A percentile compares a stretch with the other conserved stretches of the same genome.
phyloP scores from a whole-genome alignment of 92 coral and sea anemone species.

The Chrysogorgia sp. region DNA sequence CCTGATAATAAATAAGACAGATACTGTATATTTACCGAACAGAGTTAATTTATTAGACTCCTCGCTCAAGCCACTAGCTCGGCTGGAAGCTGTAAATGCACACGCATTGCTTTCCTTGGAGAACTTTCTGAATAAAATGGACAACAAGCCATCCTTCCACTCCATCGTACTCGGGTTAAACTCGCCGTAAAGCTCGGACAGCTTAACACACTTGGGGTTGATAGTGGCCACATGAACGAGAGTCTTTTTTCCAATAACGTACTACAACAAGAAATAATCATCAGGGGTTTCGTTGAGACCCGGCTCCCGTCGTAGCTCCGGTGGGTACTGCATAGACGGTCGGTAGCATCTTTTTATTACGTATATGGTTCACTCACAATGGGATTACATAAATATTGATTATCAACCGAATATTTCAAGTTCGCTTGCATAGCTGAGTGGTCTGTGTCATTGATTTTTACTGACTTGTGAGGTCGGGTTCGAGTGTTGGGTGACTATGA shows the following conservation, averaged over 20 bases:
- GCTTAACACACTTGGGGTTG: constrained; percentile 91
- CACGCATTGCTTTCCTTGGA: constrained; percentile 69
- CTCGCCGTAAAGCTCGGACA: constrained; percentile 89
- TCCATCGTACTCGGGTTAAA: constrained; percentile 89
- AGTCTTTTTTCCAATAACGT: constrained; percentile 70
- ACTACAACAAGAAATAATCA: constrained; percentile 52
- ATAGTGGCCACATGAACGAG: constrained; percentile 71
- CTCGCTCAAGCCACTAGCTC: neutral
- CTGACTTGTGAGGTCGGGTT: too few species aligned
- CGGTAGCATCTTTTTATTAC: too few species aligned
- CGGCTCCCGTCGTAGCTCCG: too few species aligned
- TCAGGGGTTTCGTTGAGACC: too few species aligned
- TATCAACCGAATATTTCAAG: too few species aligned
- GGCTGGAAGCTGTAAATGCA: neutral
- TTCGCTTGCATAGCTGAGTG: too few species aligned
- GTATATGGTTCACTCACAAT: too few species aligned
- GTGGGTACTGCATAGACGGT: too few species aligned
- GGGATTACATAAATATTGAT: too few species aligned
- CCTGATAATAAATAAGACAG: neutral
- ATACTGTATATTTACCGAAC: constrained; percentile 13
- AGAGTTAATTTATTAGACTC: neutral
- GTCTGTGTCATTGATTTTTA: too few species aligned
- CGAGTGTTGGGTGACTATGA: too few species aligned
- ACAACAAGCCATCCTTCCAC: constrained; percentile 92
- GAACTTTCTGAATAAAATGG: constrained; percentile 73